Percentiles rank a stretch among this genome's conserved stretches.
Conservation (phyloP, 2,797 vertebrate genomes). For the Trichosurus vulpecula region DNA sequence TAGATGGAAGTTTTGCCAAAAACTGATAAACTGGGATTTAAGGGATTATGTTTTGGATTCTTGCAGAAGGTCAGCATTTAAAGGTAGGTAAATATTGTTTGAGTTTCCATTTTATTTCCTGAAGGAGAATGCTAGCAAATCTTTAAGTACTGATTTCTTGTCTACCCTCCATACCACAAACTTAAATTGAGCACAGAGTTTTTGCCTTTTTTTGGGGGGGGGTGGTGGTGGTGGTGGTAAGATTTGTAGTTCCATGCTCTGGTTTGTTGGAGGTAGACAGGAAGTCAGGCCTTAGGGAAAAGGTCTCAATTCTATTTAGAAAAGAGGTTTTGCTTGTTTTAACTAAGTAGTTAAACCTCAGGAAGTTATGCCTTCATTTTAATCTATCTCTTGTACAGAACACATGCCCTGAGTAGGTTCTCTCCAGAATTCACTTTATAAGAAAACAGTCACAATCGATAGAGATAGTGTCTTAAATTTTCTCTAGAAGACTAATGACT, state of each 20-base stretch:
- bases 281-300: background rate
- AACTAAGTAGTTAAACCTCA: slow-evolving; percentile 26
- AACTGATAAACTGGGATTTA: slow-evolving; percentile 71
- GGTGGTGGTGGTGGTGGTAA: background rate
- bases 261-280: background rate
- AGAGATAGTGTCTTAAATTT: background rate
- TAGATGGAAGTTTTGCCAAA: slow-evolving; percentile 61
- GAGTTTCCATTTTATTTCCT: slow-evolving; percentile 7
- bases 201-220: background rate
- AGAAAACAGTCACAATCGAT: background rate
- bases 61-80: slow-evolving; percentile 48
- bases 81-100: background rate
- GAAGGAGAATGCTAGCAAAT: slow-evolving; percentile 49
- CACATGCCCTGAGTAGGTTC: background rate
- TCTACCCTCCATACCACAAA: background rate
- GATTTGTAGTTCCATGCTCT: background rate
- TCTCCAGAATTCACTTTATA: background rate
- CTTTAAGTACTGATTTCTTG: slow-evolving; percentile 26
- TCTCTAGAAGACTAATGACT: slow-evolving; percentile 11
- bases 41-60: slow-evolving; percentile 55
- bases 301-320: slow-evolving; percentile 56
- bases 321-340: slow-evolving; percentile 41
- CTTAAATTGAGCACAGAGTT: background rate
- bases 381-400: background rate
- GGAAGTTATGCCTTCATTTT: background rate